A percentile compares a stretch with the other conserved stretches of the same genome.
phyloP scores from a whole-genome alignment of 2,888 invertebrate species.

The Ormyrus rosae region DNA sequence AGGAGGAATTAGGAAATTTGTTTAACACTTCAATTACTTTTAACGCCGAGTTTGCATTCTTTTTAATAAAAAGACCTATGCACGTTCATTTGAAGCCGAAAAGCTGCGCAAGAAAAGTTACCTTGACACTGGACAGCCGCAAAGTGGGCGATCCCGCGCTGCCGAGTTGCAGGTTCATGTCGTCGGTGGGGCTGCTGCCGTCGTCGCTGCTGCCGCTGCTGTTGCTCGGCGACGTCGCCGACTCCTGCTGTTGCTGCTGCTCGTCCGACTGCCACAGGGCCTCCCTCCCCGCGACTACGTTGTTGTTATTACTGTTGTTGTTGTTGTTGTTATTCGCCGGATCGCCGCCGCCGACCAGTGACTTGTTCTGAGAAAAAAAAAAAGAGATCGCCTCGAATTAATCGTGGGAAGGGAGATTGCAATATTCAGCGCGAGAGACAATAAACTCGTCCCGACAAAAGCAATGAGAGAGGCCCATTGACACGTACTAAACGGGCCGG shows the following conservation, averaged over 20 bases:
- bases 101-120: slow-evolving; percentile 51
- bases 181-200: slow-evolving; percentile 59
- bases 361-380: slow-evolving; percentile 35
- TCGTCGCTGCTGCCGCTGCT: slow-evolving; percentile 28
- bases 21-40: not conserved
- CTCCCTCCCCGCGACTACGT: not conserved
- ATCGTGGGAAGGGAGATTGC: no score
- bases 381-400: no score
- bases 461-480: no score
- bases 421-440: no score
- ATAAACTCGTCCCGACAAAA: no score
- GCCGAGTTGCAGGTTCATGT: slow-evolving; percentile 78
- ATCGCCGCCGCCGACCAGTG: slow-evolving; percentile 31
- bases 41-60: not conserved
- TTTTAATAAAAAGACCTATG: no score
- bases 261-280: not conserved
- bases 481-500: no score
- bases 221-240: not conserved
- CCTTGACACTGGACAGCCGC: slow-evolving; percentile 75
- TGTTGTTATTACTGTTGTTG: slow-evolving; percentile 18
- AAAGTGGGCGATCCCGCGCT: slow-evolving; percentile 76
- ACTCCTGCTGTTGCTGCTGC: slow-evolving; percentile 2
- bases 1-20: no score
- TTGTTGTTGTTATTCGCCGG: slow-evolving; percentile 37
- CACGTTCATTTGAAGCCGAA: no score